Conservation (phyloP, 2,113 vertebrate species). For the Hemiprocne comata region DNA sequence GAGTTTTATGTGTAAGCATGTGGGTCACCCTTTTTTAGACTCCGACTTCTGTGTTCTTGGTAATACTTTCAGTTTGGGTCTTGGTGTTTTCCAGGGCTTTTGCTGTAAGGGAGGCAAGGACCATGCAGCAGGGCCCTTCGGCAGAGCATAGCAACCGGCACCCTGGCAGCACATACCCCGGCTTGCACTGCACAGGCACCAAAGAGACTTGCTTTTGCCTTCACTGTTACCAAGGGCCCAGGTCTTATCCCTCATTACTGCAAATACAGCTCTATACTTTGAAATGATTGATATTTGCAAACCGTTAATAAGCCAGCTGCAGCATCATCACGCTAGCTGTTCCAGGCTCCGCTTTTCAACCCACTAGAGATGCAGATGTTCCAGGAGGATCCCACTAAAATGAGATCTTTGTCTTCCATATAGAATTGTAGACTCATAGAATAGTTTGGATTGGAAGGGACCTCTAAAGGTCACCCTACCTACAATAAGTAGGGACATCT, state of each 20-base stretch:
- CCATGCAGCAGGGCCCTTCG: background rate
- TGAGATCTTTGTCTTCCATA: background rate
- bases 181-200: background rate
- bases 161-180: fast-evolving
- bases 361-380: background rate
- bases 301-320: background rate
- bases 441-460: background rate
- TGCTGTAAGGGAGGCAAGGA: background rate
- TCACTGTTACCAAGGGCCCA: background rate
- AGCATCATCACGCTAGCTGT: background rate
- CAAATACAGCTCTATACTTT: background rate
- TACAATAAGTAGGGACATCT: background rate
- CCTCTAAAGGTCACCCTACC: background rate
- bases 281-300: background rate
- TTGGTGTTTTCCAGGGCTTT: background rate
- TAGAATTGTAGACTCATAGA: background rate
- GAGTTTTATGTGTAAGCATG: background rate
- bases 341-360: background rate
- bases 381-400: background rate
- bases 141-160: background rate
- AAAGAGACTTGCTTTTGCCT: background rate
- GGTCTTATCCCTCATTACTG: background rate
- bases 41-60: background rate
- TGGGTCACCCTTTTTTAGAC: background rate
- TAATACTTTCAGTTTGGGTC: background rate